These are phyloP conservation scores for Saxidomus purpurata DNA, from an alignment of 1,140 invertebrate genomes.

Conservation along the genomic window DNA sequence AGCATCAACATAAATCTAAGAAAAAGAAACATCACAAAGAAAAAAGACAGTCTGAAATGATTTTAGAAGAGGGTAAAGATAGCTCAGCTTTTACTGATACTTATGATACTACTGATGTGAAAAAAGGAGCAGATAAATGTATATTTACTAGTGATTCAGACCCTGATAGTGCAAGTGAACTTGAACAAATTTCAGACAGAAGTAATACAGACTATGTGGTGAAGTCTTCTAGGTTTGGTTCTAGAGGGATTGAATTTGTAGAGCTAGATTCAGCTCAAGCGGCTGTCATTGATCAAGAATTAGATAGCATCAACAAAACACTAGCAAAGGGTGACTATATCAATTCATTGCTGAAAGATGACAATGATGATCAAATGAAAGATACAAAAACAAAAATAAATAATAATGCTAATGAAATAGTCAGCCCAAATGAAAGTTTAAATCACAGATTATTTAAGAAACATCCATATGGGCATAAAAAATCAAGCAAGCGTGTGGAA, in stretches of 20 bases:
- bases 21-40: constrained; percentile 57
- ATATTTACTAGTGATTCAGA: constrained; percentile 61
- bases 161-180: constrained; percentile 26
- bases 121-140: neutral
- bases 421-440: constrained; percentile 45
- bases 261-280: constrained; percentile 36
- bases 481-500: constrained; percentile 9
- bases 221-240: neutral
- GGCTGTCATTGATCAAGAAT: constrained; percentile 53
- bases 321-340: constrained; percentile 34
- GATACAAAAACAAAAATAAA: neutral
- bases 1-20: constrained; percentile 44
- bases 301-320: constrained; percentile 47
- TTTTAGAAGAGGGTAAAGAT: neutral
- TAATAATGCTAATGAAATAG: constrained; percentile 45
- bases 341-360: neutral
- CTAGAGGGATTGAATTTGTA: constrained; percentile 36
- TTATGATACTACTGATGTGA: neutral
- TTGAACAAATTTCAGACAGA: neutral
- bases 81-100: too few relatives aligned
- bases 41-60: neutral
- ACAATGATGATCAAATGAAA: neutral
- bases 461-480: constrained; percentile 64
- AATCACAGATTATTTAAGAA: constrained; percentile 56
- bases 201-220: neutral